Evolutionary conservation across 2,113 vertebrate genomes (phyloP).

Genomic region (Nannobrachium achirus): DNA sequence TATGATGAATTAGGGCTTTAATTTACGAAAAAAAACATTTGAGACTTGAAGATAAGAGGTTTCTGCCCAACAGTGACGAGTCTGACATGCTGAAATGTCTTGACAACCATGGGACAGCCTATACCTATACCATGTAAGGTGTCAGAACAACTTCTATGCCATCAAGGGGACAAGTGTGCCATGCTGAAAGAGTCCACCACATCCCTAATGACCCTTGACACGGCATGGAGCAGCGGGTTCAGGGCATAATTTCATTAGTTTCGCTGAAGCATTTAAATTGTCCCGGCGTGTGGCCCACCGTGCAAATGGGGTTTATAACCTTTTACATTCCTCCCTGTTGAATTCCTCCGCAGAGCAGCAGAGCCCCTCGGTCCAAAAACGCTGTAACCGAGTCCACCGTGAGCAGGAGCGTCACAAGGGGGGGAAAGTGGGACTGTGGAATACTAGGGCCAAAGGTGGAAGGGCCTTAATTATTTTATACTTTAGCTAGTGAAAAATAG

Average conservation of each 20-base stretch:
- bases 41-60: too few species aligned
- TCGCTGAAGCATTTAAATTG: conserved; percentile 65
- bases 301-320: conserved; percentile 77
- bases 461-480: too few species aligned
- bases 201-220: conserved; percentile 27
- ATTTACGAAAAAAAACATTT: too few species aligned
- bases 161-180: conserved; percentile 10
- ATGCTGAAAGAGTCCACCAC: conserved; percentile 3
- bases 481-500: too few species aligned
- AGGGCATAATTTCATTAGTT: conserved; percentile 73
- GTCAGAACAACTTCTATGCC: background rate
- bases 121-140: too few species aligned
- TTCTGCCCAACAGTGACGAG: too few species aligned
- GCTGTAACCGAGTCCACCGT: conserved; percentile 36
- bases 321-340: conserved; percentile 41
- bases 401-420: too few species aligned
- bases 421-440: too few species aligned
- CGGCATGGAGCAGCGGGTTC: conserved; percentile 31
- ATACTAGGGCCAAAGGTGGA: too few species aligned
- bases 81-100: too few species aligned
- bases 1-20: too few species aligned
- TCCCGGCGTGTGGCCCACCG: conserved; percentile 74
- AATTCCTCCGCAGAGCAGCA: conserved; percentile 62
- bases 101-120: too few species aligned
- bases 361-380: conserved; percentile 63